phyloP scores from a whole-genome alignment of 2,797 vertebrate genomes.

The Pangasius krempfi region DNA sequence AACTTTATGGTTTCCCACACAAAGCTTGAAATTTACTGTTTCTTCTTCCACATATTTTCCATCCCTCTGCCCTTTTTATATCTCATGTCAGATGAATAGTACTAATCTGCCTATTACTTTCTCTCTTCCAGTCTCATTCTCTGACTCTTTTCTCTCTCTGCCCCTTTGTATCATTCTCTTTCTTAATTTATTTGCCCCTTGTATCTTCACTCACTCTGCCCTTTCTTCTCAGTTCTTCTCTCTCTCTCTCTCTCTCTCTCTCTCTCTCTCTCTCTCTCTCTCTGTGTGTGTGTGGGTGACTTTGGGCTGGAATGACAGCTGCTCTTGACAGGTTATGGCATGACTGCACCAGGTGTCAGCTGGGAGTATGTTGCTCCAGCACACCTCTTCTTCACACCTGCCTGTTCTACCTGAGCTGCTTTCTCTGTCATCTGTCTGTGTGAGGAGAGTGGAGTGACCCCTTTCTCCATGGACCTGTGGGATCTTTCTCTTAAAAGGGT shows the following conservation, averaged over 20 bases:
- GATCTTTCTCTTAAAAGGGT: conserved; percentile 1
- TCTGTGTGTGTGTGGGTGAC: conserved; percentile 54
- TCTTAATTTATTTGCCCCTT: not conserved
- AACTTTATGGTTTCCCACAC: conserved; percentile 37
- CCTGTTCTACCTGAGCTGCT: conserved; percentile 48
- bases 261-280: not conserved
- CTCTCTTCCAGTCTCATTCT: not conserved
- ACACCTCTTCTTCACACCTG: conserved; percentile 61
- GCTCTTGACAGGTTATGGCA: conserved; percentile 64
- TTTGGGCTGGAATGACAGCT: conserved; percentile 62
- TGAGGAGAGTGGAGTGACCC: conserved; percentile 13
- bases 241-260: not conserved
- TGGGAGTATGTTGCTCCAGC: conserved; percentile 52
- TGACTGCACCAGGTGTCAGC: conserved; percentile 64
- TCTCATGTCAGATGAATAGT: conserved; percentile 39
- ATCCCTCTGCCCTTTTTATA: conserved; percentile 28
- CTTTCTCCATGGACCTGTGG: not conserved
- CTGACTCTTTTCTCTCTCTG: not conserved
- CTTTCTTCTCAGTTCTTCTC: not conserved
- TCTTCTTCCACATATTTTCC: not conserved
- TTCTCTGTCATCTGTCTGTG: conserved; percentile 15
- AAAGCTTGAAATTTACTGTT: conserved; percentile 37
- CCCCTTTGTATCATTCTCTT: not conserved
- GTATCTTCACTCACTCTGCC: not conserved
- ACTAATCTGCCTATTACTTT: conserved; percentile 1